Evolutionary conservation across 2,797 vertebrate species (phyloP).

Genomic region (Novumbra hubbsi): DNA sequence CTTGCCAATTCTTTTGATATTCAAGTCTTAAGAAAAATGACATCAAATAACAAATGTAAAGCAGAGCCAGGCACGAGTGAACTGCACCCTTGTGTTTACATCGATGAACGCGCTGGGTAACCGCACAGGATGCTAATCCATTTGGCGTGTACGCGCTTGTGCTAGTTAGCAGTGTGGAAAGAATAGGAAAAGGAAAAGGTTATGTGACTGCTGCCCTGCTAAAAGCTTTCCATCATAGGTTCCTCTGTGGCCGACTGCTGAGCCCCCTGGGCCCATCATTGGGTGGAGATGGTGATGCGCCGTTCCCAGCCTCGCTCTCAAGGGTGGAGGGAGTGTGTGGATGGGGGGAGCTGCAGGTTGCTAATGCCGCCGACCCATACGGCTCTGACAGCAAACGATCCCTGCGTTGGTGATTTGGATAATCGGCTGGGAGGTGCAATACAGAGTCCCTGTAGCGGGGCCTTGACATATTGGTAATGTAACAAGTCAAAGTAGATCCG

Average conservation of each 20-base stretch:
- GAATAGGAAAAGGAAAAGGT: not conserved
- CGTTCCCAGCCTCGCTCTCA: conserved; percentile 1
- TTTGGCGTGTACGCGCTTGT: not conserved
- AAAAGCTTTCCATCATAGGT: conserved; percentile 5
- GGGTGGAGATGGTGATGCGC: conserved; percentile 8
- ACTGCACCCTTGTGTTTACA: not conserved
- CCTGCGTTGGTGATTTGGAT: not conserved
- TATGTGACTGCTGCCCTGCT: not conserved
- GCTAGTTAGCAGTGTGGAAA: conserved; percentile 7
- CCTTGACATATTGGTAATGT: no score
- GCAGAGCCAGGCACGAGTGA: not conserved
- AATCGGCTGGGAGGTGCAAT: not conserved
- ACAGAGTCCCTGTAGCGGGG: no score
- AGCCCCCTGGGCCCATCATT: not conserved
- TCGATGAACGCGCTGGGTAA: not conserved
- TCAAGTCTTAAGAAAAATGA: not conserved
- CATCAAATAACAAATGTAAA: not conserved
- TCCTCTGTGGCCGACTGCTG: not conserved
- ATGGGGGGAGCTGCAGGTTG: conserved; percentile 24
- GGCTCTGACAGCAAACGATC: not conserved
- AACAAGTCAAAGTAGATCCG: no score
- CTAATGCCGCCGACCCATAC: conserved; percentile 38
- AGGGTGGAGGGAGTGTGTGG: no score
- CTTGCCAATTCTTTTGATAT: not conserved
- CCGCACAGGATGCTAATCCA: conserved; percentile 10